Conservation (phyloP, 2,113 vertebrate species). For the Formicarius rufipectus region DNA sequence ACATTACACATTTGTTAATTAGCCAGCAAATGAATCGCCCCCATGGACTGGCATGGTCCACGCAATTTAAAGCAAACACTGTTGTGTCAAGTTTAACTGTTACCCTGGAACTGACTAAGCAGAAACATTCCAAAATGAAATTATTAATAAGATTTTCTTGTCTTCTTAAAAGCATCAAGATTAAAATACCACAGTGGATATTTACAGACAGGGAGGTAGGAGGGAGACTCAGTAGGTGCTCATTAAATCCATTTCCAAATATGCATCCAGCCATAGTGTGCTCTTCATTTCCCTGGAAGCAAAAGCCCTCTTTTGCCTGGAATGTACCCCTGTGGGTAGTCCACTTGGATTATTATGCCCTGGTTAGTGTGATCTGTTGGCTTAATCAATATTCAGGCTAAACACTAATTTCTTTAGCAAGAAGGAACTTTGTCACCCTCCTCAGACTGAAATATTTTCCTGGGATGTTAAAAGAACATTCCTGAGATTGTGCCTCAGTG, state of each 20-base stretch:
- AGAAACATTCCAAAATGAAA: slow-evolving; percentile 30
- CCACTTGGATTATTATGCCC: not conserved
- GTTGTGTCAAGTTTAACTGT: slow-evolving; percentile 11
- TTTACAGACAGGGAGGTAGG: slow-evolving; percentile 4
- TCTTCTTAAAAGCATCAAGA: not conserved
- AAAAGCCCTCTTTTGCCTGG: not conserved
- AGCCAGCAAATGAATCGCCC: slow-evolving; percentile 42
- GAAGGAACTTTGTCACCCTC: not conserved
- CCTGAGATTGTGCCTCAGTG: not conserved
- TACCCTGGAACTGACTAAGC: slow-evolving; percentile 7
- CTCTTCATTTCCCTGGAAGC: not conserved
- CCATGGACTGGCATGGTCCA: not conserved
- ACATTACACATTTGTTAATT: slow-evolving; percentile 59
- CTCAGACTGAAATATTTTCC: not conserved
- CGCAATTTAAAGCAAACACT: slow-evolving; percentile 25
- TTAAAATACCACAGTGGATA: not conserved
- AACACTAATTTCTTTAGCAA: slow-evolving; percentile 5
- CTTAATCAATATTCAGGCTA: not conserved
- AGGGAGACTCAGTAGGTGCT: slow-evolving; percentile 21
- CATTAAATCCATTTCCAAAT: slow-evolving; percentile 36
- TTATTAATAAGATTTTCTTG: slow-evolving; percentile 18
- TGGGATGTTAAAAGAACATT: not conserved
- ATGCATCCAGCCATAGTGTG: not conserved
- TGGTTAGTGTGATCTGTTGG: not conserved
- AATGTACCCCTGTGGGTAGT: not conserved